Evolutionary conservation across 2,113 vertebrate genomes (phyloP), one percentile per base, ranked within the genome.

Genomic region (Hippolais icterina): DNA sequence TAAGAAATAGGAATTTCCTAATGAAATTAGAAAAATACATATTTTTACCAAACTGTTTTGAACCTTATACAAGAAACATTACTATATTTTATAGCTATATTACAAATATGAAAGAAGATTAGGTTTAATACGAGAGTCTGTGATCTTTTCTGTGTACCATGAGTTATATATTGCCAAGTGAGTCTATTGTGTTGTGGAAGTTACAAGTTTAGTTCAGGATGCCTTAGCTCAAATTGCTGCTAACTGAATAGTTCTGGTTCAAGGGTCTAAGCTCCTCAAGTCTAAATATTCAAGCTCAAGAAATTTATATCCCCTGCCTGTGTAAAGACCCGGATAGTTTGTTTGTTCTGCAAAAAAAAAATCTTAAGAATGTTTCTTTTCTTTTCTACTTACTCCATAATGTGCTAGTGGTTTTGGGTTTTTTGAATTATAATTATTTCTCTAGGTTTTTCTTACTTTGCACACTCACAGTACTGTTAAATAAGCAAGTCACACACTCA

Each of bases 201-300:
- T 84, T 94, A 50, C 81, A 42, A 76, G 83, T 75, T 83, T 66
- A 52, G 81, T 83, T 93, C 83, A 71, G 83, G 85, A 72, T 93
- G 80, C 78, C 86, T 94, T 80, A 65, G 60, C 68, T 92, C 41
- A 75, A 47, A 71, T 71, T 83, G 64, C 80, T 91, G 46, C 79
- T 57, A 71, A 94, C 31, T 11, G 64, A 88, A 56, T 63, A 80
- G 82, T 80, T 88, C 75, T 90, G 64, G 75, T 93, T 95, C 85
- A 84, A 84, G 80, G 72, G 80, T 95, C 90, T 90, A 90, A 96
- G 66, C 66, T 90, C n/a, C 64, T 94, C 18, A 56, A 80, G 31
- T 46, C 72, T 86, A 52, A 84, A 77, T 71, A n/a, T 81, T 78
- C 56, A 71, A 68, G 53, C 77, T 93, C 8, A 25, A 70, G 72